phyloP scores from a whole-genome alignment of 2,113 vertebrate species.

The Chaetura pelagica region DNA sequence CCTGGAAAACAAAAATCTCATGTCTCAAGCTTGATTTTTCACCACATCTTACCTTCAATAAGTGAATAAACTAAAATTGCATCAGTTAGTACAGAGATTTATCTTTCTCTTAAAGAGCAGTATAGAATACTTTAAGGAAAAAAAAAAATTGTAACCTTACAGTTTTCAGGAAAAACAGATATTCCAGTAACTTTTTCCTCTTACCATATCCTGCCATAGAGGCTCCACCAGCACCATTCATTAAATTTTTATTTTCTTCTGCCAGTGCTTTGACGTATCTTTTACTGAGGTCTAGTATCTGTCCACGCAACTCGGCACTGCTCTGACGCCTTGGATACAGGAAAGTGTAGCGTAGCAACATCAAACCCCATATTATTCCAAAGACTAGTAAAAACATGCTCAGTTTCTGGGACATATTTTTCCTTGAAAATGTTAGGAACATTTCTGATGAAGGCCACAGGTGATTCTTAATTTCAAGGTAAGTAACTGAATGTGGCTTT shows the following conservation, averaged over 20 bases:
- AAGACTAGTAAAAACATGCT: constrained; percentile 91
- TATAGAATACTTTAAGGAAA: neutral
- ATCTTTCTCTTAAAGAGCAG: neutral
- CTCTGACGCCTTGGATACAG: constrained; percentile 92
- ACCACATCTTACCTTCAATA: neutral
- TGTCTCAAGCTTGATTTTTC: neutral
- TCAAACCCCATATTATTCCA: constrained; percentile 93
- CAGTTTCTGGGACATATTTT: constrained; percentile 96
- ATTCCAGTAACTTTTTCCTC: neutral
- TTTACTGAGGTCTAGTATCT: constrained; percentile 94
- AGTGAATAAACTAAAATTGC: neutral
- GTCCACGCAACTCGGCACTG: constrained; percentile 90
- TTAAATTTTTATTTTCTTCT: constrained; percentile 90
- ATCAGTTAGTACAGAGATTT: neutral
- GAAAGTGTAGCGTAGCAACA: constrained; percentile 93
- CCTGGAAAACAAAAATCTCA: neutral
- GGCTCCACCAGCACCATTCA: constrained; percentile 83
- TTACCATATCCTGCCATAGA: constrained; percentile 97
- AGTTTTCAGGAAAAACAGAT: neutral
- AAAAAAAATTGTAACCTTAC: neutral
- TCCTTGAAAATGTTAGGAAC: constrained; percentile 88
- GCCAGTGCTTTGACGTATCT: constrained; percentile 95
- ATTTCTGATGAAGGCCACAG: constrained; percentile 76
- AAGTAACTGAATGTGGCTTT: constrained; percentile 9
- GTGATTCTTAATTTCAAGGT: neutral